Evolutionary conservation across 2,888 invertebrate species (phyloP), one percentile per base, ranked within the genome.

Genomic region (Drosophila dives): DNA sequence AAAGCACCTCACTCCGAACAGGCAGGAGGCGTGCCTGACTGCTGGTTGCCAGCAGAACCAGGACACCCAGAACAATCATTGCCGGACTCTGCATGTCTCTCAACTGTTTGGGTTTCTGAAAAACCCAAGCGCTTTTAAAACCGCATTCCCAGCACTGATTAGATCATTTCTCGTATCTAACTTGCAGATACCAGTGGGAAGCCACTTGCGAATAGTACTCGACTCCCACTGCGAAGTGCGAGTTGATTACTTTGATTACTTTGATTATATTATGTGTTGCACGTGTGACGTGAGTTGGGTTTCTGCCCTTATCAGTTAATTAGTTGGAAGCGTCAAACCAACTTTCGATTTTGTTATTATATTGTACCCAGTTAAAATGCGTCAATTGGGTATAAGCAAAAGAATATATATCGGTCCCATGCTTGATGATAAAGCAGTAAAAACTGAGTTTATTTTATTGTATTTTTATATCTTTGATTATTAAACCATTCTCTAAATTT

Each of bases 251-350:
- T 48, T 15, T 51, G 51, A 68, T 54, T 64, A 48, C 32, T 48
- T 65, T 70, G 40, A 72, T 62, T 55, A 48, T 49, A 29, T 59
- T 56, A 64, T 64, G 55, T 62, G 73, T 66, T 67, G 68, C 55
- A 61, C 59, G 71, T 71, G 77, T 42, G 59, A 54, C 56, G 75
- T 59, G 75, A 74, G 51, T 64, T 69, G 63, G 51, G 42, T 68
- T 55, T 67, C 61, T 34, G 42, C 40, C 48, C 55, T 83, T 83
- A 83, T 83, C 83, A 85, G 70, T 83, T 83, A 83, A 83, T 83
- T 85, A 83, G 69, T 67, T 74, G 48, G 61, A 60, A 42, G 64
- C 75, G 77, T 77, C 77, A 71, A 15, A 20, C 40, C 20, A 50
- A 17, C 45, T 49, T 50, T 50, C 3, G 15, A 17, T 36, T 26